These are phyloP conservation scores for Streptopelia turtur DNA, from an alignment of 2,797 vertebrate genomes.

Conservation along the genomic window DNA sequence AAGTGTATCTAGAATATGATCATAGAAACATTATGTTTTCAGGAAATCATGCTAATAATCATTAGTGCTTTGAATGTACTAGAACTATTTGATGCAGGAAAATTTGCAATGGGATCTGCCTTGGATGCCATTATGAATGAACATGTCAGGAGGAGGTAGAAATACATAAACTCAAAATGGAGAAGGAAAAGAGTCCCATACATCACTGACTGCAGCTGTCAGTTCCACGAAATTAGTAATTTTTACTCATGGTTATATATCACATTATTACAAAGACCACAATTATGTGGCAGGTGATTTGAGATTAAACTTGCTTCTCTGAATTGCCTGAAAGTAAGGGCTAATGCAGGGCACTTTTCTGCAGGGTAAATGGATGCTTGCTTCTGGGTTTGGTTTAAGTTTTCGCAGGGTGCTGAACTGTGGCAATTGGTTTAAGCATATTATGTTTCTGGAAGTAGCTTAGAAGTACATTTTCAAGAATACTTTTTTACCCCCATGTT, in stretches of 20 bases:
- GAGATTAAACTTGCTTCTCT: slow-evolving; percentile 5
- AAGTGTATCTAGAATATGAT: neutral
- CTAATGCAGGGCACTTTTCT: neutral
- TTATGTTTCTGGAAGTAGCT: neutral
- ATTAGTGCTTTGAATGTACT: neutral
- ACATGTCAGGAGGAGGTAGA: neutral
- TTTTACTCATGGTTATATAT: neutral
- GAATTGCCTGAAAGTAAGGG: neutral
- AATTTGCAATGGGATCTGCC: neutral
- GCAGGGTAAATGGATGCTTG: neutral
- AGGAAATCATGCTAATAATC: neutral
- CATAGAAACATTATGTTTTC: neutral
- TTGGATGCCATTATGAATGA: neutral
- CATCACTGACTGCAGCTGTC: neutral
- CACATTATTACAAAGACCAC: neutral
- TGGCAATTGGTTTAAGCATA: neutral
- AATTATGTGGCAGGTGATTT: neutral
- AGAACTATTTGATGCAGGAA: neutral
- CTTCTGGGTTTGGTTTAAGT: neutral
- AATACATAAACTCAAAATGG: neutral
- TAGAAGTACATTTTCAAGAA: neutral
- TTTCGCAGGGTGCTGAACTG: neutral
- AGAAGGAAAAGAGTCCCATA: neutral
- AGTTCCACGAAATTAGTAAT: neutral
- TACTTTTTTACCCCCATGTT: neutral